Evolutionary conservation across 2,888 invertebrate genomes (phyloP).

Genomic region (Cybosia mesomella): DNA sequence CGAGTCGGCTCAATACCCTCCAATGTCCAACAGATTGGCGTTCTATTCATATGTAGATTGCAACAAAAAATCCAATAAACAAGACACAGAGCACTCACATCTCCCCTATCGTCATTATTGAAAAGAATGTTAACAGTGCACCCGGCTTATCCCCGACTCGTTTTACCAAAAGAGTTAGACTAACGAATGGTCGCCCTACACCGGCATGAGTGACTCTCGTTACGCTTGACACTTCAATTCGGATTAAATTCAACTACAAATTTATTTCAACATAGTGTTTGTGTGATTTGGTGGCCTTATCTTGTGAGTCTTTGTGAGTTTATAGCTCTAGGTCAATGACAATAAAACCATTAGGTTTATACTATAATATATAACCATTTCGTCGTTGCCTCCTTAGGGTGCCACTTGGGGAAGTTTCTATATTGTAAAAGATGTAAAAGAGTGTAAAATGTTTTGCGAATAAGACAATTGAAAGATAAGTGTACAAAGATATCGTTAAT

Average conservation of each 20-base stretch:
- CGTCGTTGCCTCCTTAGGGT: background rate
- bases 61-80: slow-evolving; percentile 87
- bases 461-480: too few species aligned
- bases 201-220: slow-evolving; percentile 65
- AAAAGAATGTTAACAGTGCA: slow-evolving; percentile 86
- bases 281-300: slow-evolving; percentile 35
- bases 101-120: slow-evolving; percentile 84
- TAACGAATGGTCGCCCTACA: slow-evolving; percentile 83
- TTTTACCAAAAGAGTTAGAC: slow-evolving; percentile 86
- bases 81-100: slow-evolving; percentile 78
- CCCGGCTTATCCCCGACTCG: slow-evolving; percentile 83
- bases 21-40: slow-evolving; percentile 80
- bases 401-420: background rate
- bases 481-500: background rate
- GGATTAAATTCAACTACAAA: slow-evolving; percentile 76
- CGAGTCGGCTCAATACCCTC: slow-evolving; percentile 67
- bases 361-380: too few species aligned
- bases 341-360: too few species aligned
- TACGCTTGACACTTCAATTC: slow-evolving; percentile 84
- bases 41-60: slow-evolving; percentile 86
- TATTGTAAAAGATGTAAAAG: background rate
- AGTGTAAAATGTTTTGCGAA: too few species aligned
- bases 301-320: slow-evolving; percentile 30
- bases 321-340: slow-evolving; percentile 31
- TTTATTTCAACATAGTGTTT: slow-evolving; percentile 62